Conservation (phyloP, 1,140 invertebrate genomes). For the Monomorium pharaonis region DNA sequence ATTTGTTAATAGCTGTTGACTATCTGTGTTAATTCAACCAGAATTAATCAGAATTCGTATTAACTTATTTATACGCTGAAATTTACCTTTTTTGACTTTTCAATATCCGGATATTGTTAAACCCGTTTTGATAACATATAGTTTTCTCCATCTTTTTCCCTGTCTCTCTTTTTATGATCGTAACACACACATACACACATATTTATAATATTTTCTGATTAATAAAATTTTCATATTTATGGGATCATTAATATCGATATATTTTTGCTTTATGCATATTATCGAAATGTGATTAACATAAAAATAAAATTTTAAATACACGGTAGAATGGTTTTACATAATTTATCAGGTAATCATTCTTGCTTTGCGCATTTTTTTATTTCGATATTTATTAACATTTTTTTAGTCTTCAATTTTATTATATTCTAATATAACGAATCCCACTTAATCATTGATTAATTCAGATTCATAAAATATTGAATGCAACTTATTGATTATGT, state of each 20-base stretch:
- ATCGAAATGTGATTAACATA: constrained; percentile 12
- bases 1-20: constrained; percentile 38
- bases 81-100: constrained; percentile 25
- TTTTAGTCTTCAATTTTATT: neutral
- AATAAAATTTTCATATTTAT: constrained; percentile 47
- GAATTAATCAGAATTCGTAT: constrained; percentile 51
- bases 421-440: neutral
- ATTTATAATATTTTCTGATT: constrained; percentile 25
- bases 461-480: no score
- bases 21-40: constrained; percentile 49
- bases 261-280: constrained; percentile 9
- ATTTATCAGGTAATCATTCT: constrained; percentile 22
- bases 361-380: neutral
- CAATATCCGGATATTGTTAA: constrained; percentile 21
- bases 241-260: neutral
- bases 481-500: no score
- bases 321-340: neutral
- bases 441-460: no score
- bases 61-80: constrained; percentile 47
- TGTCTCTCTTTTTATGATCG: neutral
- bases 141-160: neutral
- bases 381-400: neutral
- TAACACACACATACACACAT: no score
- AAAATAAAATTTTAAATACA: constrained; percentile 3
- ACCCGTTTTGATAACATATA: neutral